Conservation (phyloP, 2,113 vertebrate genomes). For the Anser cygnoides region DNA sequence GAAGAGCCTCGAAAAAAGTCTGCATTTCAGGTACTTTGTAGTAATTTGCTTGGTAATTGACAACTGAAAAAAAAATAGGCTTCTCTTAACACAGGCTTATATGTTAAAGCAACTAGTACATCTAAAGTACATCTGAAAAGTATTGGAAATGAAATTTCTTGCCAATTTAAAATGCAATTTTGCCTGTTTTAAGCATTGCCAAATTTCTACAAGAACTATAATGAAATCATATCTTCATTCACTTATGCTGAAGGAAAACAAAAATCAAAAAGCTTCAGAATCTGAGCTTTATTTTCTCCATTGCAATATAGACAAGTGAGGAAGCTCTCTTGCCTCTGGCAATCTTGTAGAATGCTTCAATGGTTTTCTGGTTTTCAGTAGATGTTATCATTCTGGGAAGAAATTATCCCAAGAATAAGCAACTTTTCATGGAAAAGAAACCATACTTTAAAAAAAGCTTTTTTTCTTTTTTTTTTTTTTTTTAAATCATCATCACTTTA, state of each 20-base stretch:
- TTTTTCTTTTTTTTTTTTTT: not conserved
- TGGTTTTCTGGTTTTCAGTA: not conserved
- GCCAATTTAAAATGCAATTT: not conserved
- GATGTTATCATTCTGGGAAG: not conserved
- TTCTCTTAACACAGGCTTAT: not conserved
- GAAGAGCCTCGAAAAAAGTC: conserved; percentile 90
- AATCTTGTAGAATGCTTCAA: not conserved
- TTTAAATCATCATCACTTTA: not conserved
- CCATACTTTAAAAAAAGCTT: not conserved
- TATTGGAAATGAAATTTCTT: not conserved
- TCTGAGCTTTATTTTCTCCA: conserved; percentile 11
- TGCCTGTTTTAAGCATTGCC: not conserved
- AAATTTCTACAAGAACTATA: not conserved
- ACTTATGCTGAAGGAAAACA: not conserved
- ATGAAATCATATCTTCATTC: not conserved
- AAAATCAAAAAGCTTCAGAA: conserved; percentile 25
- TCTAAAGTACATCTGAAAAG: not conserved
- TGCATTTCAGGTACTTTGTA: conserved; percentile 89
- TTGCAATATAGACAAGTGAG: not conserved
- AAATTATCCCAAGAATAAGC: not conserved
- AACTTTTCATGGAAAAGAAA: not conserved
- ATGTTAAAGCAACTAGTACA: not conserved
- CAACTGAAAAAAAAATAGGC: not conserved
- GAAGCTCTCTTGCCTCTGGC: conserved; percentile 1
- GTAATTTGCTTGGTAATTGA: not conserved